Percentiles rank a stretch among this genome's conserved stretches.
Evolutionary conservation across 1,140 invertebrate genomes (phyloP).

Genomic region (Probaryconus sp.): DNA sequence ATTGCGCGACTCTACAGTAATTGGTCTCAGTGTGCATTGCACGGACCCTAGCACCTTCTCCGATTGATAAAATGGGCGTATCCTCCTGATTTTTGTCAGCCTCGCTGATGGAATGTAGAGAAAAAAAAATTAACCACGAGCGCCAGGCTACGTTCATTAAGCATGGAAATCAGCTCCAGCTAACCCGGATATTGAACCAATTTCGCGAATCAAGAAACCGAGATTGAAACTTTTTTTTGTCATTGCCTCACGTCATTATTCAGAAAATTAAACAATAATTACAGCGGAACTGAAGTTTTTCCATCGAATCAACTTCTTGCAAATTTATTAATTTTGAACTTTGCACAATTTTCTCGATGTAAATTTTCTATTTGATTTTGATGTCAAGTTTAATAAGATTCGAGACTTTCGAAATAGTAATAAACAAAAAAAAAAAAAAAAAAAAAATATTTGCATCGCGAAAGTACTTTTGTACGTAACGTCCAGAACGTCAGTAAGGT

Average conservation of each 20-base stretch:
- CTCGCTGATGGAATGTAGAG: constrained; percentile 39
- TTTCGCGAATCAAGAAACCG: constrained; percentile 41
- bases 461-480: no score
- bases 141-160: constrained; percentile 19
- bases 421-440: no score
- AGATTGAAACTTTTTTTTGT: constrained; percentile 33
- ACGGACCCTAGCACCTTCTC: constrained; percentile 15
- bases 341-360: no score
- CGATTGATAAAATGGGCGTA: constrained; percentile 52
- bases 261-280: constrained; percentile 45
- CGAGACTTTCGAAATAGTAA: no score
- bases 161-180: constrained; percentile 32
- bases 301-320: no score
- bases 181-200: constrained; percentile 52
- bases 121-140: constrained; percentile 20
- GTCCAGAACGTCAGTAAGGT: no score
- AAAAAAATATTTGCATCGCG: no score
- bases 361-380: no score
- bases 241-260: constrained; percentile 35
- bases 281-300: constrained; percentile 38
- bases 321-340: no score
- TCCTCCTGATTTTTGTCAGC: constrained; percentile 31
- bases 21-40: constrained; percentile 52
- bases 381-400: no score
- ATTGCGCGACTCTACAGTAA: constrained; percentile 53